These are phyloP conservation scores for Falcunculus frontatus DNA, from an alignment of 2,113 vertebrate genomes.

Conservation along the genomic window DNA sequence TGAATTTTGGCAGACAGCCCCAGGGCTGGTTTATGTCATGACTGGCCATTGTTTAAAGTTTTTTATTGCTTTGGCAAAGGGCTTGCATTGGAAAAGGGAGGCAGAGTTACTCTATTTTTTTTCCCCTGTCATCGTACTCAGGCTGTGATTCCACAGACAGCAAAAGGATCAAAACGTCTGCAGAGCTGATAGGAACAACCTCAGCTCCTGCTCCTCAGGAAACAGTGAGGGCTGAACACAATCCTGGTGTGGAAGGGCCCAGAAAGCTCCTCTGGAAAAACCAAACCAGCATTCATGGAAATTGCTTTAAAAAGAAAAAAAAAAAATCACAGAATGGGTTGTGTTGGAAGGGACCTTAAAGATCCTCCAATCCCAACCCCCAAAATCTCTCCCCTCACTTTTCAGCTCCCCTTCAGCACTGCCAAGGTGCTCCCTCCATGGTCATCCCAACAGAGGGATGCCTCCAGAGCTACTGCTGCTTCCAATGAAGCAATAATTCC, in stretches of 20 bases:
- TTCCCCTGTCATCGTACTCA: not conserved
- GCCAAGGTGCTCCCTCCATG: not conserved
- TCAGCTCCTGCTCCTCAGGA: not conserved
- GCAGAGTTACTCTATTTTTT: not conserved
- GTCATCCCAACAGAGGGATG: not conserved
- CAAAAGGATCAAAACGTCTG: not conserved
- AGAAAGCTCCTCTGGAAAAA: not conserved
- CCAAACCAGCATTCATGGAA: not conserved
- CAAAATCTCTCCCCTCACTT: not conserved
- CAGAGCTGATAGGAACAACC: not conserved
- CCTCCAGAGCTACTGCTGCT: not conserved
- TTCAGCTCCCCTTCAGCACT: not conserved
- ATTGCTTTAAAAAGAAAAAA: not conserved
- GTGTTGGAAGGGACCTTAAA: not conserved
- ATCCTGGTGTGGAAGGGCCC: not conserved
- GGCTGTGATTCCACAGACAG: not conserved
- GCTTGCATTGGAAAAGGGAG: not conserved
- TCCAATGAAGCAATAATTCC: not conserved
- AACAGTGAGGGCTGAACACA: not conserved
- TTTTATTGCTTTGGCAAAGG: constrained; percentile 41
- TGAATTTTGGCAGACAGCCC: constrained; percentile 19
- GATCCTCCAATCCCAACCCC: not conserved
- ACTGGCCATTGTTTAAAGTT: constrained; percentile 37
- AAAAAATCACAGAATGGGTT: not conserved
- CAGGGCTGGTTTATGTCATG: constrained; percentile 40